Evolutionary conservation across 64 coral and sea anemone genomes (phyloP), one percentile per base, ranked within the genome.

Genomic region (Porites lutea): DNA sequence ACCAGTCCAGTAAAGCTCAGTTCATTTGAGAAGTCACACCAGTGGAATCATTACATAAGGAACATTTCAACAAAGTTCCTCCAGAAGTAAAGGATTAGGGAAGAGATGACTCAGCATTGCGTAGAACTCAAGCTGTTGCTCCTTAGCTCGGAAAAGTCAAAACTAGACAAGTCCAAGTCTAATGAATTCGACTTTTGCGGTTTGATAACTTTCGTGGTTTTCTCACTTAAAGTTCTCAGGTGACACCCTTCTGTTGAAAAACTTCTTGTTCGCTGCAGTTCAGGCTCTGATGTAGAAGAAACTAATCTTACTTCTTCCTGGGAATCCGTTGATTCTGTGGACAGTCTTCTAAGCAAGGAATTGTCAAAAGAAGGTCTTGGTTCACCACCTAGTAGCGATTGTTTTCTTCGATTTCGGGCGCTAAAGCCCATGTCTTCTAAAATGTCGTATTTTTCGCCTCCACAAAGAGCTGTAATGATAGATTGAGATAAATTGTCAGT

Each of bases 391-490:
- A 52, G 63, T 1, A 37, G 27, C 46, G 81, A 84, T 20, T 9
- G 63, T 65, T 68, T 84, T 21, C 81, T 84, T 47, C 81, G 15
- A 46, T 84, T 84, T 10, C 63, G 61, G 3, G 81, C 81, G 18
- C 61, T 84, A 21, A 84, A 84, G 20, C 81, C 81, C 63, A 68
- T 69, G 18, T 84, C 81, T 84, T 84, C 81, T 19, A 84, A 13
- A 48, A 84, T 52, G 62, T 84, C 81, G 37, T 84, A 84, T 67
- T 84, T 84, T n/a, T 84, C 81, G 64, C 81, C 81, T 52, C 81
- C 81, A 20, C 81, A 84, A 68, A 84, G 81, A 20, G 81, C 81
- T 84, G 81, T 51, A 69, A 48, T 47, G 13, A 7, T 50, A 14
- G 27, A 37, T 37, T 37, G 27, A 37, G 27, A 37, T 37, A 37